phyloP scores from a whole-genome alignment of 2,113 vertebrate species.

The Seriola rivoliana region DNA sequence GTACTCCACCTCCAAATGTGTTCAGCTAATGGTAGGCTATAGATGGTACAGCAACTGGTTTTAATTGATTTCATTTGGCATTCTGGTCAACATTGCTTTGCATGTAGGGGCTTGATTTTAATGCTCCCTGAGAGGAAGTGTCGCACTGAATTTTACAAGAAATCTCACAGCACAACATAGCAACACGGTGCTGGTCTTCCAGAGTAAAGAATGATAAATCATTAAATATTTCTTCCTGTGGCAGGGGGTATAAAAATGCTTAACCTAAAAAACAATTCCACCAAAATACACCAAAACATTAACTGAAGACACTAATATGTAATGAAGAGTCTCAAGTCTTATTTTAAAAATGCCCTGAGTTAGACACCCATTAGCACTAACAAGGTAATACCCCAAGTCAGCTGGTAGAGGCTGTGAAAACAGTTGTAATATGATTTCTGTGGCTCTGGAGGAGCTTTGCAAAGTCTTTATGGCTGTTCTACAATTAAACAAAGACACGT shows the following conservation, averaged over 20 bases:
- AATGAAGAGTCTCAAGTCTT: no score
- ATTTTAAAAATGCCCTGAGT: no score
- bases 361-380: not conserved
- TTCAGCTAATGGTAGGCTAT: not conserved
- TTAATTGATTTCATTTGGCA: conserved; percentile 1
- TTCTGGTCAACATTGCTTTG: not conserved
- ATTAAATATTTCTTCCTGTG: not conserved
- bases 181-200: not conserved
- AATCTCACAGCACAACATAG: not conserved
- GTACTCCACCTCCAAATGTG: not conserved
- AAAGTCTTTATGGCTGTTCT: not conserved
- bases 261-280: not conserved
- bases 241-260: not conserved
- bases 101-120: not conserved
- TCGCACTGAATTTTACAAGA: not conserved
- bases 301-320: no score
- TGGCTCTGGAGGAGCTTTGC: not conserved
- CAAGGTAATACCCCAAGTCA: not conserved
- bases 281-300: not conserved
- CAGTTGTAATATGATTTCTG: not conserved
- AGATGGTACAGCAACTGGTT: not conserved
- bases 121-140: not conserved
- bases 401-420: not conserved
- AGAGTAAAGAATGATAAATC: not conserved
- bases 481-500: not conserved